Percentiles rank a stretch among this genome's conserved stretches.
These are phyloP conservation scores for Myotis lucifugus DNA, from an alignment of 2,113 vertebrate genomes.

Conservation along the genomic window DNA sequence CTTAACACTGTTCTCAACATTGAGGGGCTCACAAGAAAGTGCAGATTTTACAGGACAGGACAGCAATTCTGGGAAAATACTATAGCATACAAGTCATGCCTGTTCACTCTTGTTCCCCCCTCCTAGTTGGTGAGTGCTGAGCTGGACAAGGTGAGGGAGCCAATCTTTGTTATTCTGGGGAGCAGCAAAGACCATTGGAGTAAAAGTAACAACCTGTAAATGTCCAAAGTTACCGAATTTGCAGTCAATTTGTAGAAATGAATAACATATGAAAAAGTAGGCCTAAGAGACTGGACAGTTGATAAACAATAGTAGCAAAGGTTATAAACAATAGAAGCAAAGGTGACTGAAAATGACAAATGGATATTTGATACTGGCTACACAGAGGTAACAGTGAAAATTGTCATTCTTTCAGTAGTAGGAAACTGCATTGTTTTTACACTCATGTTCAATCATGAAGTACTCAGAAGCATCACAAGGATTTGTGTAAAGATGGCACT, in stretches of 20 bases:
- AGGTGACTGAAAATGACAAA: background rate
- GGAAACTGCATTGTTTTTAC: background rate
- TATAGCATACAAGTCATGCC: background rate
- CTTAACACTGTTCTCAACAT: background rate
- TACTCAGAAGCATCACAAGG: background rate
- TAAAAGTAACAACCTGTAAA: background rate
- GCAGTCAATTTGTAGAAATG: background rate
- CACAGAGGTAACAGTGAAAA: background rate
- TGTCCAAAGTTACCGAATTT: background rate
- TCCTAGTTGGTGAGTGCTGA: background rate
- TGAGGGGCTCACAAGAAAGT: background rate
- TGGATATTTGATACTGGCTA: background rate
- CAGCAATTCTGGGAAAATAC: background rate
- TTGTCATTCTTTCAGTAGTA: background rate
- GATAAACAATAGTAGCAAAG: conserved; percentile 2
- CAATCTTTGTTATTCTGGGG: background rate
- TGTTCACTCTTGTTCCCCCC: background rate
- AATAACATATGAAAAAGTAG: background rate
- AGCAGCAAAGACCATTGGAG: background rate
- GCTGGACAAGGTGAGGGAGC: background rate
- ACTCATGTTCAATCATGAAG: background rate
- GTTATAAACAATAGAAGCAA: conserved; percentile 18
- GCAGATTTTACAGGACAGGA: background rate
- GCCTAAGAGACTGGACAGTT: background rate
- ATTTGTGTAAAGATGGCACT: background rate